Conservation (phyloP, 2,888 invertebrate species). For the Eilema caniola region DNA sequence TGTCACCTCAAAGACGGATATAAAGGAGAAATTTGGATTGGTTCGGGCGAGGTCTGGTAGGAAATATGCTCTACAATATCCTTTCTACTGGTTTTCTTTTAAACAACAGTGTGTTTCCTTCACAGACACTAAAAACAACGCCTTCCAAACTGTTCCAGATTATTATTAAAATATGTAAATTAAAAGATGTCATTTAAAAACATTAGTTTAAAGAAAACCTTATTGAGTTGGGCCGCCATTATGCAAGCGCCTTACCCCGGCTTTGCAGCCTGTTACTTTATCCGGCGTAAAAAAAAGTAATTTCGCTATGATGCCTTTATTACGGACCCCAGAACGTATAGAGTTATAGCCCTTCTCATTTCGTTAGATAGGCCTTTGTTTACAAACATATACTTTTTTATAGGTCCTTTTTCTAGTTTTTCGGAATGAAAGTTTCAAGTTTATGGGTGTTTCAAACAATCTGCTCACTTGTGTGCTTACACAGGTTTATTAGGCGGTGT, state of each 20-base stretch:
- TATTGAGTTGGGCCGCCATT: conserved; percentile 49
- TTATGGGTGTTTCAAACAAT: conserved; percentile 25
- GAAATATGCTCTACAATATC: no score
- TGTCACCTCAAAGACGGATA: no score
- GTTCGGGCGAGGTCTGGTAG: no score
- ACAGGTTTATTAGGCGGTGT: conserved; percentile 27
- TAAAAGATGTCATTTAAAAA: conserved; percentile 30
- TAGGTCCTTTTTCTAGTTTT: conserved; percentile 39
- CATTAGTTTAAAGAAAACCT: conserved; percentile 38
- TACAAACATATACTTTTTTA: conserved; percentile 55
- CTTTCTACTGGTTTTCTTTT: not conserved
- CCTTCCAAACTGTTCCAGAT: not conserved
- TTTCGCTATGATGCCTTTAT: conserved; percentile 70
- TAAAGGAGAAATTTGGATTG: no score
- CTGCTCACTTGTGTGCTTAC: conserved; percentile 26
- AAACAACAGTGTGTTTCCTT: not conserved
- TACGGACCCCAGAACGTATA: conserved; percentile 62
- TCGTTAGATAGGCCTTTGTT: conserved; percentile 64
- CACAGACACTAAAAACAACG: not conserved
- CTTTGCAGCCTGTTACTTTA: conserved; percentile 64
- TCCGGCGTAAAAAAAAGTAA: conserved; percentile 66
- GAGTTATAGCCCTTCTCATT: conserved; percentile 66
- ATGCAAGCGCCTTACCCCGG: conserved; percentile 43
- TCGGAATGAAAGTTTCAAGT: conserved; percentile 26
- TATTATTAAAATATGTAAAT: conserved; percentile 28